These are phyloP conservation scores for Acrobasis suavella DNA, from an alignment of 2,888 invertebrate genomes.

Conservation along the genomic window DNA sequence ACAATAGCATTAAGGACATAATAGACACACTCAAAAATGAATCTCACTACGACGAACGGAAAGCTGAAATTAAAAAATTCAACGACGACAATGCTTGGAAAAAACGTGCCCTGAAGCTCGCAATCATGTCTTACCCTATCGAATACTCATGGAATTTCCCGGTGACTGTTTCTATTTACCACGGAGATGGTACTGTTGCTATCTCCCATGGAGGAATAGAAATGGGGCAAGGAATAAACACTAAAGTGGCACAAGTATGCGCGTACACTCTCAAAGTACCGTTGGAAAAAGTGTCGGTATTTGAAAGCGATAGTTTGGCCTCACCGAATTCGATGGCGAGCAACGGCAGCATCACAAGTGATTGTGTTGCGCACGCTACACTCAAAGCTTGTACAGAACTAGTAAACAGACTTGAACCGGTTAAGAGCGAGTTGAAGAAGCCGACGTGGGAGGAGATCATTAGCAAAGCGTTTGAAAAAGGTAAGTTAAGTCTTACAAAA, in stretches of 20 bases:
- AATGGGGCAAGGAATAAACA: slow-evolving; percentile 89
- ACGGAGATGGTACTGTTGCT: slow-evolving; percentile 85
- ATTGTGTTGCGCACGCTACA: slow-evolving; percentile 84
- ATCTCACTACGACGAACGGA: slow-evolving; percentile 80
- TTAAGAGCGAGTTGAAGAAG: slow-evolving; percentile 59
- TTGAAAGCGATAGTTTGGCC: slow-evolving; percentile 84
- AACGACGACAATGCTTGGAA: slow-evolving; percentile 88
- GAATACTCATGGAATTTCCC: slow-evolving; percentile 77
- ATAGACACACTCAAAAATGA: slow-evolving; percentile 81
- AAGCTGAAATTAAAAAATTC: slow-evolving; percentile 74
- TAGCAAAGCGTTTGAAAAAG: slow-evolving; percentile 68
- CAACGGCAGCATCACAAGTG: slow-evolving; percentile 88
- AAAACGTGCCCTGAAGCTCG: slow-evolving; percentile 85
- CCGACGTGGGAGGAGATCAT: slow-evolving; percentile 80
- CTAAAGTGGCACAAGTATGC: slow-evolving; percentile 86
- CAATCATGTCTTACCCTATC: slow-evolving; percentile 85
- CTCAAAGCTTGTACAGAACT: slow-evolving; percentile 78
- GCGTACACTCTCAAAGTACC: slow-evolving; percentile 86
- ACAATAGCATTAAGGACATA: slow-evolving; percentile 67
- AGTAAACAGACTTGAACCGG: slow-evolving; percentile 66
- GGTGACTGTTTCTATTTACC: slow-evolving; percentile 85
- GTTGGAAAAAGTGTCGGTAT: slow-evolving; percentile 82
- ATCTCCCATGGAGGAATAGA: slow-evolving; percentile 87
- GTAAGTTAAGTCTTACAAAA: slow-evolving; percentile 34
- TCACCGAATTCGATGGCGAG: slow-evolving; percentile 86